A percentile compares a stretch with the other conserved stretches of the same genome.
These are phyloP conservation scores for Volucella inanis DNA, from an alignment of 2,888 invertebrate species.

Conservation along the genomic window DNA sequence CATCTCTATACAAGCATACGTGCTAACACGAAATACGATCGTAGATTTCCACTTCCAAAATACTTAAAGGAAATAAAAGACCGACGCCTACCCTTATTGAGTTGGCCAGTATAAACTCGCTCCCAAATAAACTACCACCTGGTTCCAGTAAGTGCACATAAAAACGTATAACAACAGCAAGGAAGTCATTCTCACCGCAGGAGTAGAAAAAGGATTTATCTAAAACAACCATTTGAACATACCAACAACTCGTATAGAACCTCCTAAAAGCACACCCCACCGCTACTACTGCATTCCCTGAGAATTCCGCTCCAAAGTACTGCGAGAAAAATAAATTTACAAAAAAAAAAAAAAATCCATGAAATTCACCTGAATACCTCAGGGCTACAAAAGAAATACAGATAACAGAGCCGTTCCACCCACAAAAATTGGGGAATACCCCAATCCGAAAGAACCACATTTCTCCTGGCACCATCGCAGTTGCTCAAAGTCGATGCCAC, in stretches of 20 bases:
- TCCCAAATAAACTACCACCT: constrained; percentile 6
- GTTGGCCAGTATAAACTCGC: not conserved
- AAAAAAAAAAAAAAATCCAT: constrained; percentile 33
- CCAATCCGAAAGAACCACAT: not conserved
- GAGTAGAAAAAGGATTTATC: constrained; percentile 60
- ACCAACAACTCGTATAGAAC: constrained; percentile 1
- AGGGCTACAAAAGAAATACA: not conserved
- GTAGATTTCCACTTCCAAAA: constrained; percentile 44
- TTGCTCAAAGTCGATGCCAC: constrained; percentile 36
- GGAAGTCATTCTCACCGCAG: constrained; percentile 37
- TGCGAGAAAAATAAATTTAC: constrained; percentile 53
- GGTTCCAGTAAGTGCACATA: constrained; percentile 36
- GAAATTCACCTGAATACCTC: constrained; percentile 58
- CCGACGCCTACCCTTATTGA: not conserved
- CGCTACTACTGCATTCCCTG: constrained; percentile 35
- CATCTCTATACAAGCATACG: constrained; percentile 4
- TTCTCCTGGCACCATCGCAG: not conserved
- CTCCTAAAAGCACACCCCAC: constrained; percentile 11
- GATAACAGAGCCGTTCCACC: constrained; percentile 1
- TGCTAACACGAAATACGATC: constrained; percentile 36
- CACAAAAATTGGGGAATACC: constrained; percentile 16
- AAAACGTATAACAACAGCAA: constrained; percentile 13
- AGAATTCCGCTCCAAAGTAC: constrained; percentile 37
- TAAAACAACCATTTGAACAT: constrained; percentile 59
- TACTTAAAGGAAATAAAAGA: constrained; percentile 42